Evolutionary conservation across 2,797 vertebrate species (phyloP).

Genomic region (Acanthopagrus latus): DNA sequence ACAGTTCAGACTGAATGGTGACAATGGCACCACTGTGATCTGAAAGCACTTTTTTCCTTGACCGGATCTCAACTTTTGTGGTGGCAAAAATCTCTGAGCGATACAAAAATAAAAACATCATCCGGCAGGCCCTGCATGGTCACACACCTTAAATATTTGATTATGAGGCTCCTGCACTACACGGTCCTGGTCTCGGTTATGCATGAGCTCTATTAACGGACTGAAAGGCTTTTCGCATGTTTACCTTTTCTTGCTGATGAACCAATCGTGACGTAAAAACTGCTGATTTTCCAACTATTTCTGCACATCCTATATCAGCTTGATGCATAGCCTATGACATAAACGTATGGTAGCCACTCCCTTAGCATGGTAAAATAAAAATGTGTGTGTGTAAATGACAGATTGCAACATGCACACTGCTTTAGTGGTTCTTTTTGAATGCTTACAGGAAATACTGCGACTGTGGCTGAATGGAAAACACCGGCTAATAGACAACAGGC

Average conservation of each 20-base stretch:
- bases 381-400: background rate
- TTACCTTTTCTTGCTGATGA: background rate
- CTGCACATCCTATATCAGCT: background rate
- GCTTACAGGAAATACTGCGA: constrained; percentile 49
- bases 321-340: background rate
- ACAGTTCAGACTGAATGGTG: background rate
- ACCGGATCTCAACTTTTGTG: background rate
- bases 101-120: background rate
- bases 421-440: constrained; percentile 31
- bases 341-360: background rate
- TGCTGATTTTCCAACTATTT: background rate
- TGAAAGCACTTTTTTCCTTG: background rate
- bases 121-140: background rate
- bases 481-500: constrained; percentile 27
- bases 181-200: background rate
- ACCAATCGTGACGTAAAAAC: background rate
- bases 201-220: background rate
- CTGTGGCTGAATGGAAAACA: constrained; percentile 42
- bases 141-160: constrained; percentile 22
- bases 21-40: no score
- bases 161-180: constrained; percentile 5
- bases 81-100: constrained; percentile 1
- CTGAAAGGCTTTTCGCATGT: background rate
- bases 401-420: background rate
- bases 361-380: background rate